phyloP scores from a whole-genome alignment of 35 echinoderm and acorn worm species.

The Stichopus chloronotus region DNA sequence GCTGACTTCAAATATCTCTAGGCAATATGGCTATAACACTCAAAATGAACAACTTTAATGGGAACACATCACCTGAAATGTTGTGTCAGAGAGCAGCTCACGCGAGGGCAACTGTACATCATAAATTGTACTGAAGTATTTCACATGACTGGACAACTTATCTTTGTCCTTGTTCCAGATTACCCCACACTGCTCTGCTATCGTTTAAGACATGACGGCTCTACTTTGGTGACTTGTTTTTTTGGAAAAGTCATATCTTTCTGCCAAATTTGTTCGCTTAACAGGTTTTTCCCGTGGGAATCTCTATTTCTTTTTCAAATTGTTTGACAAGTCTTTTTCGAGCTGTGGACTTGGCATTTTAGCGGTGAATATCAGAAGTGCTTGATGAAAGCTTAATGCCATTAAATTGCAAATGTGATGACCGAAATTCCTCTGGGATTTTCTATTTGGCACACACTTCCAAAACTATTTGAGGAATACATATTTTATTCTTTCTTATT shows the following conservation, averaged over 20 bases:
- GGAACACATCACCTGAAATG: too few relatives aligned
- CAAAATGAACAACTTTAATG: too few relatives aligned
- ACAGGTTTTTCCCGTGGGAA: slow-evolving; percentile 45
- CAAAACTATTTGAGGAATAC: background rate
- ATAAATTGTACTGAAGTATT: too few relatives aligned
- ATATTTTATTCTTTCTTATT: background rate
- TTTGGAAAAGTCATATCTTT: slow-evolving; percentile 25
- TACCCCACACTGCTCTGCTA: too few relatives aligned
- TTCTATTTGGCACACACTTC: background rate
- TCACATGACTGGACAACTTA: too few relatives aligned
- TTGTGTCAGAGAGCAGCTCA: too few relatives aligned
- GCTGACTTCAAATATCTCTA: too few relatives aligned
- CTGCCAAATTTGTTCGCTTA: slow-evolving; percentile 47
- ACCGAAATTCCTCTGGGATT: background rate
- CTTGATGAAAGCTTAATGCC: slow-evolving; percentile 26
- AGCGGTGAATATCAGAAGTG: slow-evolving; percentile 27
- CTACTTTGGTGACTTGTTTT: too few relatives aligned
- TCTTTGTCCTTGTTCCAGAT: too few relatives aligned
- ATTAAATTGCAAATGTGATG: slow-evolving; percentile 51
- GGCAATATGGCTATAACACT: too few relatives aligned
- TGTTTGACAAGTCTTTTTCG: background rate
- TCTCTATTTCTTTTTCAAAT: slow-evolving; percentile 22
- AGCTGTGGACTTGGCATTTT: background rate
- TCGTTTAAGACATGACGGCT: too few relatives aligned
- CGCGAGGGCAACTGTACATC: too few relatives aligned